These are phyloP conservation scores for Phaetusa simplex DNA, from an alignment of 2,113 vertebrate species.

Conservation along the genomic window DNA sequence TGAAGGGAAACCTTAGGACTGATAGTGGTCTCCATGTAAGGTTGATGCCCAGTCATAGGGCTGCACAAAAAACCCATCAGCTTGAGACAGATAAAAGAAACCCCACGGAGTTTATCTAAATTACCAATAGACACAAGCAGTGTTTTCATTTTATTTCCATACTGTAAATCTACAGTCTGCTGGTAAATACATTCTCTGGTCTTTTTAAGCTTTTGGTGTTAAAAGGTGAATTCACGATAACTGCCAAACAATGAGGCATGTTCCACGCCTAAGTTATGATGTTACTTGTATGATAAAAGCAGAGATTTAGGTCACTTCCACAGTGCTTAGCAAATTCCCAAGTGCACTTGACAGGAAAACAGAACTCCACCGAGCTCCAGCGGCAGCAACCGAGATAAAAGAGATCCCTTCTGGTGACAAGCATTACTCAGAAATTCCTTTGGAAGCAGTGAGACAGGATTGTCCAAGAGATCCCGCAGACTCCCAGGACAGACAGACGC, in stretches of 20 bases:
- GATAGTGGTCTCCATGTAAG: not conserved
- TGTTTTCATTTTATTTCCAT: not conserved
- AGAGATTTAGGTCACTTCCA: slow-evolving; percentile 45
- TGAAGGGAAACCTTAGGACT: not conserved
- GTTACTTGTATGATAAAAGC: slow-evolving; percentile 23
- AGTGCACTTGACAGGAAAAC: slow-evolving; percentile 15
- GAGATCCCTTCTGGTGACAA: slow-evolving; percentile 29
- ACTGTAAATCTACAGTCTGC: not conserved
- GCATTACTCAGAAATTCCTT: slow-evolving; percentile 24
- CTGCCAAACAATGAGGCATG: not conserved
- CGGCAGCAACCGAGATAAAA: not conserved
- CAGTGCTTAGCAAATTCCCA: not conserved
- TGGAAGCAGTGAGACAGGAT: not conserved
- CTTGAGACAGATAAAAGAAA: not conserved
- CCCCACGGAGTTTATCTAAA: not conserved
- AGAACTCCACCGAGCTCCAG: not conserved
- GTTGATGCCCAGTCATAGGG: not conserved
- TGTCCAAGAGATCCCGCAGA: not conserved
- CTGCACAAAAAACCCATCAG: not conserved
- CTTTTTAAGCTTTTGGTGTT: not conserved
- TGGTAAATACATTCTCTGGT: not conserved
- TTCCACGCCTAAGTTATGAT: not conserved
- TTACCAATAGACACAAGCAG: not conserved
- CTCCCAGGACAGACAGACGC: not conserved
- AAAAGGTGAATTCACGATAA: slow-evolving; percentile 20